Base-by-base conservation (phyloP, 1,140 invertebrate species). In the Drosophila rhopaloa region DNA sequence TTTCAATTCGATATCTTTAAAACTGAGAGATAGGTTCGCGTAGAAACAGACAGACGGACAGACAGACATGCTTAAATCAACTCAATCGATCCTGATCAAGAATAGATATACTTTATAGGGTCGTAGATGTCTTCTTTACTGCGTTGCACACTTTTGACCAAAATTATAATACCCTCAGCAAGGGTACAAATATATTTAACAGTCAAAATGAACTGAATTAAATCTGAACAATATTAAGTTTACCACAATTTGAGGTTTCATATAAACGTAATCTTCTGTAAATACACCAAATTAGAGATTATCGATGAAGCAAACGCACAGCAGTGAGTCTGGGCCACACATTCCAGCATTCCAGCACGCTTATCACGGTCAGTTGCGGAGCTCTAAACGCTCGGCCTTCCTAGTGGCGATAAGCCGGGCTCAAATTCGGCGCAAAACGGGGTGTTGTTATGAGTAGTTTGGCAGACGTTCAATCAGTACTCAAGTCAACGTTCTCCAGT, bases 341-440 rank as follows among this genome's bases (percentile, higher is more conserved):
- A 16, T 11, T 11, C 11, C 16, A 24, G 35, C 11, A n/a, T 11
- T 13, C 40, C 44, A 35, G 5, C 24, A n/a, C 7, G 19, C 59
- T 67, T 67, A 67, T 67, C 63, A 24, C 24, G 57, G 50, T 37
- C 50, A 53, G 6, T 29, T 38, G 14, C 19, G 38, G 29, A 24
- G 37, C 43, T 50, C 59, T 41, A 50, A 50, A 8, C 32, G 24
- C 27, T 35, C 41, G 44, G 47, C 63, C 63, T 66, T 51, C 61
- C 16, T 63, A 27, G 46, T 66, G 63, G 10, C 19, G 63, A 67
- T 67, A 67, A 66, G 63, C 60, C 35, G 5, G 27, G 10, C 63
- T 65, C 44, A 10, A 50, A 2, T 66, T 43, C 44, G 16, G 46
- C 73, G 73, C 53, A 76, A 76, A 76, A 76, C 72, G 72, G 76